Conservation (phyloP, 2,797 vertebrate genomes). For the Gallinago stenura region DNA sequence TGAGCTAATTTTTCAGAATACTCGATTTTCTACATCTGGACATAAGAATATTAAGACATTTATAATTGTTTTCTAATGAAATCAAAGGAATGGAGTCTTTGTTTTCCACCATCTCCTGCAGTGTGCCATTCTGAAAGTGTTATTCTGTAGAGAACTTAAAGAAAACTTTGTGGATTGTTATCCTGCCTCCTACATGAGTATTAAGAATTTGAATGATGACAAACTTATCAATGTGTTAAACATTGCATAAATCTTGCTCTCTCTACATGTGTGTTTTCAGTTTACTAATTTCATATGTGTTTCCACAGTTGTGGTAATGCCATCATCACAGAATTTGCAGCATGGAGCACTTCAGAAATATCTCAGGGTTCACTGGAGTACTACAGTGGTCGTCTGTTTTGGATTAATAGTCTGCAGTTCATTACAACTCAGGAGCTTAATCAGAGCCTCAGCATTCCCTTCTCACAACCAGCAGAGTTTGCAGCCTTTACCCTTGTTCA, state of each 20-base stretch:
- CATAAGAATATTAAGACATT: neutral
- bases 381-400: constrained; percentile 81
- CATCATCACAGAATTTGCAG: constrained; percentile 60
- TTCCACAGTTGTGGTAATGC: constrained; percentile 46
- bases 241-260: neutral
- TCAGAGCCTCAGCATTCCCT: constrained; percentile 73
- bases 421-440: constrained; percentile 80
- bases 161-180: neutral
- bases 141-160: neutral
- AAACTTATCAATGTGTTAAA: neutral
- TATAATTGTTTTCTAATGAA: neutral
- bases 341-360: constrained; percentile 79
- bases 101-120: neutral
- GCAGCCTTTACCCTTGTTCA: constrained; percentile 79
- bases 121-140: neutral
- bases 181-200: neutral
- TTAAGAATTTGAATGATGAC: neutral
- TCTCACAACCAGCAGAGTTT: constrained; percentile 74
- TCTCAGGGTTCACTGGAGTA: constrained; percentile 72
- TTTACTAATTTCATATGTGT: neutral
- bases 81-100: neutral
- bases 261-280: neutral
- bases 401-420: constrained; percentile 77
- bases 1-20: neutral
- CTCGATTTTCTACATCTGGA: neutral